A percentile compares a stretch with the other conserved stretches of the same genome.
phyloP scores from a whole-genome alignment of 2,888 invertebrate species.

The Atethmia centrago region DNA sequence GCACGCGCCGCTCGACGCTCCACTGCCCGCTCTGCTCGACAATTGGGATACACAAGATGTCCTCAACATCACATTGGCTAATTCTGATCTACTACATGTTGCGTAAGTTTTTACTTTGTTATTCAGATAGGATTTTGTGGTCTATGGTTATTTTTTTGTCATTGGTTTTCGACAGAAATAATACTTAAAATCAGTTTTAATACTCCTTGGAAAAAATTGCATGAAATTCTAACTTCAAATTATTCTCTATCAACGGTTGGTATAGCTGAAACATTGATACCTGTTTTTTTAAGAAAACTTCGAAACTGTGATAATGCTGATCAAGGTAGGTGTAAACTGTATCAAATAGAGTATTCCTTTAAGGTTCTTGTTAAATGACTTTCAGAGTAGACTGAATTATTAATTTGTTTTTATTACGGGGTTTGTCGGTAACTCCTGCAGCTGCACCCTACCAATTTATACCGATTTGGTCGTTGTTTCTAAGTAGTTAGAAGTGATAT shows the following conservation, averaged over 20 bases:
- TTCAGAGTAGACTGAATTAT: not conserved
- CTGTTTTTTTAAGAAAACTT: no score
- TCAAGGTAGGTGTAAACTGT: no score
- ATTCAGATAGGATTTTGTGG: constrained; percentile 8
- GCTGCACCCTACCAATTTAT: constrained; percentile 18
- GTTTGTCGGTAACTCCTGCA: not conserved
- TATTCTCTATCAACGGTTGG: no score
- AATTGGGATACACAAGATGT: constrained; percentile 85
- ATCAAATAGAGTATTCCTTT: no score
- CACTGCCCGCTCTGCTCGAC: constrained; percentile 82
- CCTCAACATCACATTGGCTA: constrained; percentile 84
- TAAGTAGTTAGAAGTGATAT: constrained; percentile 43
- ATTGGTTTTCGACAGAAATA: not conserved
- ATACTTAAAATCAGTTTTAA: not conserved
- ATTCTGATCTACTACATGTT: constrained; percentile 86
- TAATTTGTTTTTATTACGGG: not conserved
- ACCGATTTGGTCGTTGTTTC: constrained; percentile 30
- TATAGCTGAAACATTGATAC: no score
- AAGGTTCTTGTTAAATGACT: not conserved
- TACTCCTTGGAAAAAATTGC: no score
- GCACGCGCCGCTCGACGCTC: constrained; percentile 81
- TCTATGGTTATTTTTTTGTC: not conserved
- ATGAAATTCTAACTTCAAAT: no score
- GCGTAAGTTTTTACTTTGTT: constrained; percentile 79
- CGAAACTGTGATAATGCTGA: no score